phyloP scores from a whole-genome alignment of 2,113 vertebrate species.

The Coptodon bakossiorum region DNA sequence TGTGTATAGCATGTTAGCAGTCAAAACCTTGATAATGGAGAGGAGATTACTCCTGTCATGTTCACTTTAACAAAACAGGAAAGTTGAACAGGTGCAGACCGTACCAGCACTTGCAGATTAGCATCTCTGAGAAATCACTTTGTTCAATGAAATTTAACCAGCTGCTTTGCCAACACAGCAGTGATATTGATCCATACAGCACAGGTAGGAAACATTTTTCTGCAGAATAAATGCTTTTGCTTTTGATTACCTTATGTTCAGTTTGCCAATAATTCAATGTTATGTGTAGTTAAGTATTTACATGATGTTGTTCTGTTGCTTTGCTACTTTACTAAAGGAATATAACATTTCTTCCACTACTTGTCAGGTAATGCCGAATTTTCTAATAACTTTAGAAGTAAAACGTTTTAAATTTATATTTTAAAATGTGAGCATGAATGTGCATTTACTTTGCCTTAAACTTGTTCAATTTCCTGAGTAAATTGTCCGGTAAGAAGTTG shows the following conservation, averaged over 20 bases:
- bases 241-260: neutral
- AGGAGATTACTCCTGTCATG: neutral
- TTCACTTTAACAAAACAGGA: neutral
- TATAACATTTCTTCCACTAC: neutral
- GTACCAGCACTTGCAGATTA: neutral
- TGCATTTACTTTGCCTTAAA: neutral
- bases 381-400: neutral
- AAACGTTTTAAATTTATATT: neutral
- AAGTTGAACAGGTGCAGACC: neutral
- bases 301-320: neutral
- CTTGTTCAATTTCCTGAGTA: neutral
- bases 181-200: neutral
- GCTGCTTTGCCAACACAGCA: neutral
- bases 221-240: neutral
- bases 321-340: neutral
- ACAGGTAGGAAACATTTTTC: neutral
- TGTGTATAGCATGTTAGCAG: neutral
- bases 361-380: neutral
- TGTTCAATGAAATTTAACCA: neutral
- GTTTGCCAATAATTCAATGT: neutral
- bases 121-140: neutral
- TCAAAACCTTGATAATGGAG: neutral
- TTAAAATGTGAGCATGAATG: neutral
- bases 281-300: neutral
- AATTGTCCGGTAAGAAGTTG: rapidly evolving